phyloP scores from a whole-genome alignment of 2,797 vertebrate genomes.

The Ambastaia sidthimunki region DNA sequence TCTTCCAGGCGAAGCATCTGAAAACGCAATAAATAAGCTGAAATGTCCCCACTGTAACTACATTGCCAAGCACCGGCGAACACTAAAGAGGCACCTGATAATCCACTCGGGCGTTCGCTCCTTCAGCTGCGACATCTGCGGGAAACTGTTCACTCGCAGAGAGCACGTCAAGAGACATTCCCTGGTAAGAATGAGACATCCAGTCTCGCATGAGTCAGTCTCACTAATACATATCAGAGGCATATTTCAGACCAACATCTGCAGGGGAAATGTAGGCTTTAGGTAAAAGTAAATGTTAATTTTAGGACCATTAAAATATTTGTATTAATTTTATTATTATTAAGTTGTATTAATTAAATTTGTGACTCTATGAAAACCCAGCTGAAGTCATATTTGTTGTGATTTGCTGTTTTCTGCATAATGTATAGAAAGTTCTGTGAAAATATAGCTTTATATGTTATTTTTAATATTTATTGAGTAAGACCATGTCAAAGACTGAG shows the following conservation, averaged over 20 bases:
- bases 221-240: neutral
- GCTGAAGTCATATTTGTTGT: no score
- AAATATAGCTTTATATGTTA: no score
- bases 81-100: conserved; percentile 99
- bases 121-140: conserved; percentile 99
- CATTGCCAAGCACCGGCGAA: conserved; percentile 99
- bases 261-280: no score
- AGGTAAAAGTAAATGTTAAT: neutral
- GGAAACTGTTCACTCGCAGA: conserved; percentile 97
- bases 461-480: neutral
- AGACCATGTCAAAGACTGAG: no score
- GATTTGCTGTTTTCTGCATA: no score
- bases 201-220: neutral
- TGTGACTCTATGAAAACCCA: no score
- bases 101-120: conserved; percentile 99
- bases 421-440: no score
- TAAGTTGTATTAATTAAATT: no score
- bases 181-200: conserved; percentile 85
- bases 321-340: no score
- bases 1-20: conserved; percentile 87
- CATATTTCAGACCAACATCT: neutral
- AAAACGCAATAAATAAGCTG: conserved; percentile 95
- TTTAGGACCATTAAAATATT: neutral
- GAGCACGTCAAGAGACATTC: conserved; percentile 99
- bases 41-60: conserved; percentile 99